phyloP scores from a whole-genome alignment of 2,113 vertebrate species.

The Leucosticte australis region DNA sequence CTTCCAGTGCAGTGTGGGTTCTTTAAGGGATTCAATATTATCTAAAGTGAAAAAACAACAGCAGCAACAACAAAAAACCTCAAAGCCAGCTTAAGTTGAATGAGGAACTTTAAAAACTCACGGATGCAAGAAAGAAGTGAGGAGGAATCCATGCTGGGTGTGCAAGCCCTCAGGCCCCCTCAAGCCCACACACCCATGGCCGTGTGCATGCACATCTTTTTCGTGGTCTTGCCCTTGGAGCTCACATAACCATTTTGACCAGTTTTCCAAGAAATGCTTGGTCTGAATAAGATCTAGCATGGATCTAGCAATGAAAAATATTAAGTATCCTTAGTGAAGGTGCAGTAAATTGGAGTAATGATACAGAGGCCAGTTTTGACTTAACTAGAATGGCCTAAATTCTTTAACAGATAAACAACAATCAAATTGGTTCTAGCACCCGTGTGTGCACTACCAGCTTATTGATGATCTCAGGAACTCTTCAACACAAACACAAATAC shows the following conservation, averaged over 20 bases:
- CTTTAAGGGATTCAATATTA: background rate
- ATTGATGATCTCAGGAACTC: background rate
- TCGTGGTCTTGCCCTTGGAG: background rate
- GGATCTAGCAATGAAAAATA: background rate
- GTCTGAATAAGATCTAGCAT: background rate
- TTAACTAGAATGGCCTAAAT: background rate
- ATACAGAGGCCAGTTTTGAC: background rate
- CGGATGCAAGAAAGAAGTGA: background rate
- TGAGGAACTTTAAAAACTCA: background rate
- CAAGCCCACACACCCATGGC: too few relatives aligned
- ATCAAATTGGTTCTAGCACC: background rate
- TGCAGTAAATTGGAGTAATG: background rate
- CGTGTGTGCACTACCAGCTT: background rate
- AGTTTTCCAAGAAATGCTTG: background rate
- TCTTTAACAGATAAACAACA: background rate
- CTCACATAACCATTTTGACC: background rate
- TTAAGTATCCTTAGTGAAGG: background rate
- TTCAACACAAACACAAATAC: background rate
- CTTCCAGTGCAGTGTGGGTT: rapidly evolving
- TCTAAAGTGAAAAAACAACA: background rate
- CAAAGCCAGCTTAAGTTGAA: background rate
- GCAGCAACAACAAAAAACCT: background rate
- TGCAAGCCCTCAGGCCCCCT: background rate
- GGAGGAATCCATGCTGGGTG: background rate
- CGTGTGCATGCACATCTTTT: background rate